Evolutionary conservation across 2,797 vertebrate genomes (phyloP), one percentile per base, ranked within the genome.

Genomic region (Enteromius unitaeniatus): DNA sequence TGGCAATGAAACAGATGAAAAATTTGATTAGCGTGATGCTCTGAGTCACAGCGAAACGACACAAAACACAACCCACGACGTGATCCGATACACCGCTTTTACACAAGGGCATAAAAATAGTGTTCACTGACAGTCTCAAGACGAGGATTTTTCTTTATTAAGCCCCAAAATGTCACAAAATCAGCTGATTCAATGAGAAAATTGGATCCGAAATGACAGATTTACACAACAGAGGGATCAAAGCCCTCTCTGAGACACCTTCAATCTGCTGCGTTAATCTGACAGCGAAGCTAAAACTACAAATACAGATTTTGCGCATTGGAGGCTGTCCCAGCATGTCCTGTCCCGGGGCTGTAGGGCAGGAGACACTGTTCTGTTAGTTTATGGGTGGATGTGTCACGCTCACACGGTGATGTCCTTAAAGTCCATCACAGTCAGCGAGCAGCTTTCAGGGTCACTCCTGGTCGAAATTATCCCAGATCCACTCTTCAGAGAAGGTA

Each of bases 241-340:
- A 81, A 82, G 69, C 13, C 3, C 67, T 79, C 28, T 40, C 70
- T 28, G 60, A 67, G 45, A 82, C n/a, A 1, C 49, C 21, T 47
- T 67, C 81, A 82, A 28, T 82, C 72, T 82, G 60, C 45, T 76
- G n/a, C 49, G 45, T 7, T 67, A 75, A 53, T 75, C 47, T 51
- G 76, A 78, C 42, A 78, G 76, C 1, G 19, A 26, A 47, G 60
- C 60, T 49, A n/a, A 67, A 67, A 67, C 10, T 31, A 65, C 47
- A 68, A 49, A 69, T 26, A 65, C 58, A 34, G 68, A 8, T 49
- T 76, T 55, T 76, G 31, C 15, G 72, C 6, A 76, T 4, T 68
- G 72, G 23, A 68, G 34, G 19, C 69, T 40, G 42, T 82, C 70
- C 60, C 72, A 67, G 72, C 34, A 42, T 40, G 72, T 49, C 81